Evolutionary conservation across 2,113 vertebrate genomes (phyloP), one percentile per base, ranked within the genome.

Genomic region (Tiliqua scincoides): DNA sequence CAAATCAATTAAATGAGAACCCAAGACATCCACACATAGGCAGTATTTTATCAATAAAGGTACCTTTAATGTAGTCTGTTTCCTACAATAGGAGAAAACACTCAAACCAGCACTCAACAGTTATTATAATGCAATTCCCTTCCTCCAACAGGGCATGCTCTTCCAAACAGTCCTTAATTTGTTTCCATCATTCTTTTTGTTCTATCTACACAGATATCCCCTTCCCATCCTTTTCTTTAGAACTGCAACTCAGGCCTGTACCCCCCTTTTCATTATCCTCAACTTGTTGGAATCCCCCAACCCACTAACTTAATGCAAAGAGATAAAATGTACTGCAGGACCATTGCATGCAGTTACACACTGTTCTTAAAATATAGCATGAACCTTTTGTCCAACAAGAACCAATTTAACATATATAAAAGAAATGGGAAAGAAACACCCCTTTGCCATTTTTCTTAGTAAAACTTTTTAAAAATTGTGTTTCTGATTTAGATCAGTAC

Each of bases 401-500:
- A 79, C 35, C 23, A 52, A 62, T 27, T 63, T 43, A 17, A 43
- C 23, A 40, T 63, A 30, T 30, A 40, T 57, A 79, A 8, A 79
- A 62, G 21, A 25, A 79, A 62, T 2, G 6, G 17, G 52, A 20
- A 59, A 30, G 9, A 32, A 81, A 81, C 21, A 81, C 27, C 57
- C 15, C 2, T 23, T 82, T 87, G 70, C 48, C n/a, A 2, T 20
- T 87, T 18, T 91, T 89, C 59, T 37, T 10, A 70, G 86, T 15
- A 21, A 1, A 11, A 0, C 0, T 52, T 77, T 67, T 79, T 73
- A 83, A 89, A 48, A 48, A 48, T 23, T 75, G 0, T 88, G 0
- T 85, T 92, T 92, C 35, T 91, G 59, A 40, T 92, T 61, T 90
- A 97, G 97, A 78, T 96, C 97, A 81, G 5, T 97, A 11, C 93